A percentile compares a stretch with the other conserved stretches of the same genome.
Conservation (phyloP, 1,140 invertebrate genomes). For the Bursaphelenchus mucronatus region DNA sequence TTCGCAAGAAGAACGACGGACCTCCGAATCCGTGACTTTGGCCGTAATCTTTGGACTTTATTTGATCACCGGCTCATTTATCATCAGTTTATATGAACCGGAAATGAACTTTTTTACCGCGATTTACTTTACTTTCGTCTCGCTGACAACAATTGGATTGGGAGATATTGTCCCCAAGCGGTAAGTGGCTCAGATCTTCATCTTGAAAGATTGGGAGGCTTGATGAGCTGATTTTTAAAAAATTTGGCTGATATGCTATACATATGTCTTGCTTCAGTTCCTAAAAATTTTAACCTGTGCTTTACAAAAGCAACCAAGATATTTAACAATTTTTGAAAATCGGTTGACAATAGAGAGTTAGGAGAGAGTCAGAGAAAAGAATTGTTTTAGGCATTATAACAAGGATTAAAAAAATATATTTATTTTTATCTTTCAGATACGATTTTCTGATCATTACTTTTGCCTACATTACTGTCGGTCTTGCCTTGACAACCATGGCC, state of each 20-base stretch:
- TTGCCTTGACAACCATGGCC: conserved; percentile 55
- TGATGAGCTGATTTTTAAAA: too few relatives aligned
- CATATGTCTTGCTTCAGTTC: too few relatives aligned
- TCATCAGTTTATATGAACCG: conserved; percentile 48
- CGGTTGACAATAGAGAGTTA: too few relatives aligned
- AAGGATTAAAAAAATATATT: background rate
- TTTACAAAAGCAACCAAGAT: too few relatives aligned
- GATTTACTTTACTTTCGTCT: conserved; percentile 55
- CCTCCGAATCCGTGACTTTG: conserved; percentile 30
- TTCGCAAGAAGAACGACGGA: conserved; percentile 12
- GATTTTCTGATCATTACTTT: conserved; percentile 47
- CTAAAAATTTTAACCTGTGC: too few relatives aligned
- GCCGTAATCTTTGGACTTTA: conserved; percentile 45
- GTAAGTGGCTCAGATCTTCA: too few relatives aligned
- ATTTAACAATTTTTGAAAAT: too few relatives aligned
- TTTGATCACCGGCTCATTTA: conserved; percentile 39
- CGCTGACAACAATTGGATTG: conserved; percentile 52
- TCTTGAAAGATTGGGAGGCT: too few relatives aligned
- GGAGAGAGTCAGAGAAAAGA: conserved; percentile 3
- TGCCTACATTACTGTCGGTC: conserved; percentile 51
- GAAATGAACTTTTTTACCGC: conserved; percentile 56
- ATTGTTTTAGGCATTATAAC: background rate
- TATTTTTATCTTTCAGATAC: conserved; percentile 14
- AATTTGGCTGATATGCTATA: too few relatives aligned
- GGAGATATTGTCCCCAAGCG: conserved; percentile 51